These are phyloP conservation scores for Conus ventricosus DNA, from an alignment of 1,140 invertebrate genomes.

Conservation along the genomic window DNA sequence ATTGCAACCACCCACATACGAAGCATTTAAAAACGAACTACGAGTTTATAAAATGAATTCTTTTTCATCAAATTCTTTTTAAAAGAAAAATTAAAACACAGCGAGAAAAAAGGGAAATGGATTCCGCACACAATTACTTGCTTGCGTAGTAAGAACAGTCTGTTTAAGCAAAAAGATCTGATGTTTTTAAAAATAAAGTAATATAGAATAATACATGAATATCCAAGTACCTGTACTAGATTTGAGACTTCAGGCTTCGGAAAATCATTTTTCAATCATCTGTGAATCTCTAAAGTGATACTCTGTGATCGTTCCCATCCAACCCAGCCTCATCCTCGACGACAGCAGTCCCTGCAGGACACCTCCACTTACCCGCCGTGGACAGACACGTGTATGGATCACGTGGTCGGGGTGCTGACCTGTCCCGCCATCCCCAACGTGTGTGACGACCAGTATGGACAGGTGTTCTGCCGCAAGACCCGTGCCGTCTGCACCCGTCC, in stretches of 20 bases:
- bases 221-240: too few relatives aligned
- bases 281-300: neutral
- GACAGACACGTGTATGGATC: neutral
- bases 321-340: neutral
- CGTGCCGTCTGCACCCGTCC: neutral
- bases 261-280: neutral
- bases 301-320: too few relatives aligned
- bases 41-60: too few relatives aligned
- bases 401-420: neutral
- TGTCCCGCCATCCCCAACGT: neutral
- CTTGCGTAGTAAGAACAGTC: neutral
- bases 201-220: too few relatives aligned
- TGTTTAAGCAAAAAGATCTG: too few relatives aligned
- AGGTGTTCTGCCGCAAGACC: neutral
- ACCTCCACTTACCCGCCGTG: neutral
- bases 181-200: too few relatives aligned
- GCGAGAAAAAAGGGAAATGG: too few relatives aligned
- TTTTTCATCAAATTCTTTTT: too few relatives aligned
- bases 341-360: neutral
- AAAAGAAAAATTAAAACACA: too few relatives aligned
- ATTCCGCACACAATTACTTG: neutral
- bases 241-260: neutral
- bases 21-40: too few relatives aligned
- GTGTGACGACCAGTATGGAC: neutral
- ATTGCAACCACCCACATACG: too few relatives aligned